Base-by-base conservation (phyloP, 2,888 invertebrate species). In the Atethmia centrago region DNA sequence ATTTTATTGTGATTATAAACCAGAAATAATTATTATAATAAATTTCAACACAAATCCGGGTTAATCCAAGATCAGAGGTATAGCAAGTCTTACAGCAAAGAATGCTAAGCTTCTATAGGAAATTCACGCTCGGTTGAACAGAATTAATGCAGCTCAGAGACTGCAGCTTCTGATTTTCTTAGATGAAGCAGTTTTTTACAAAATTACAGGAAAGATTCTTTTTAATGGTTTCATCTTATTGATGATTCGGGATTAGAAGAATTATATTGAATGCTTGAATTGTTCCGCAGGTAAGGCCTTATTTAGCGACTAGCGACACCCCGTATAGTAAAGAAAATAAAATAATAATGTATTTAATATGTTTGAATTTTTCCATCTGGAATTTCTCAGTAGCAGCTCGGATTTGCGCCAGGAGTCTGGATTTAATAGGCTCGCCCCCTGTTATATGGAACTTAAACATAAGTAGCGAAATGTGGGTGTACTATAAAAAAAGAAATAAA, bases 81-180 rank as follows among this genome's bases (percentile, higher is more conserved):
- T 25, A 71, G 45, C n/a, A 70, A 53, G 53, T 51, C n/a, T 69
- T 40, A 40, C 28, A 72, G 42, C 31, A 74, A 73, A n/a, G 31
- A 74, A 62, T 63, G 16, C 25, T 51, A 53, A 62, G 42, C 51
- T 63, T 1, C 16, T 25, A 16, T 36, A 36, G 36, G 51, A 75
- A 53, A 53, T 68, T 77, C 36, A 68, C 53, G 77, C 45, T 68
- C 16, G 2, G 47, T 77, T 47, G 47, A 53, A 53, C 25, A 47
- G 51, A 59, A 53, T 61, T 53, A 75, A 75, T 61, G 68, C 47
- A 53, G 59, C 47, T 53, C 45, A 45, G 45, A 47, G 14, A 14
- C 59, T 25, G 42, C 16, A 64, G 25, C 36, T 74, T 63, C 25
- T 63, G 51, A 53, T 51, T 73, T 62, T 73, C 74, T 40, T 59